phyloP scores from a whole-genome alignment of 2,113 vertebrate genomes.

The Eclectus roratus region DNA sequence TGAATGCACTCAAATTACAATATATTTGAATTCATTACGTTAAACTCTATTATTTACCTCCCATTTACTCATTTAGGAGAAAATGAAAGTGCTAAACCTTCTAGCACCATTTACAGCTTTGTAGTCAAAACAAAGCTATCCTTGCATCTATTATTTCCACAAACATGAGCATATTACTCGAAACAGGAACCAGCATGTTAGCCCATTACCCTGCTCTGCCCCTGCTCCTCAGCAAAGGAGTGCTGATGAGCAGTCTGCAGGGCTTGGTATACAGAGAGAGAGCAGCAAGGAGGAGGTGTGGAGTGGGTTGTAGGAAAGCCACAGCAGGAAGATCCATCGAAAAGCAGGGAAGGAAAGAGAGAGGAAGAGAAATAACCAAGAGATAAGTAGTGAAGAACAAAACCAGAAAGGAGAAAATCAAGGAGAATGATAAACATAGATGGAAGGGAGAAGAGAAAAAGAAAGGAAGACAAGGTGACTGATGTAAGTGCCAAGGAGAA shows the following conservation, averaged over 20 bases:
- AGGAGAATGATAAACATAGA: neutral
- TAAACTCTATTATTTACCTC: neutral
- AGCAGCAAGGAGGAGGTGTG: neutral
- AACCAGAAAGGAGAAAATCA: neutral
- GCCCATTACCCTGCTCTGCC: neutral
- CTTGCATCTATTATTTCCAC: neutral
- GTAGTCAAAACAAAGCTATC: neutral
- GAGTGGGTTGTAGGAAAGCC: neutral
- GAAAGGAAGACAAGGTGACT: neutral
- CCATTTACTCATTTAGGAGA: neutral
- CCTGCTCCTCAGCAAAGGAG: neutral
- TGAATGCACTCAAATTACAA: neutral
- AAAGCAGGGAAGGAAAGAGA: neutral
- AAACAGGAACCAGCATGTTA: neutral
- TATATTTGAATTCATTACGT: neutral
- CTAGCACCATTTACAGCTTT: neutral
- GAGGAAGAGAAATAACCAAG: neutral
- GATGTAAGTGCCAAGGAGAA: neutral
- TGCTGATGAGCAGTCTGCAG: neutral
- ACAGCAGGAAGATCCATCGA: neutral
- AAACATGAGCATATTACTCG: neutral
- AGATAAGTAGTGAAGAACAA: neutral
- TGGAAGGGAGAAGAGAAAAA: neutral
- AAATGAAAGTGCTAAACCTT: neutral
- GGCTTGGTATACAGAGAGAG: rapidly evolving